These are phyloP conservation scores for Theonella swinhoei DNA, from an alignment of 37 sponge, comb jelly and placozoan genomes.

Conservation along the genomic window DNA sequence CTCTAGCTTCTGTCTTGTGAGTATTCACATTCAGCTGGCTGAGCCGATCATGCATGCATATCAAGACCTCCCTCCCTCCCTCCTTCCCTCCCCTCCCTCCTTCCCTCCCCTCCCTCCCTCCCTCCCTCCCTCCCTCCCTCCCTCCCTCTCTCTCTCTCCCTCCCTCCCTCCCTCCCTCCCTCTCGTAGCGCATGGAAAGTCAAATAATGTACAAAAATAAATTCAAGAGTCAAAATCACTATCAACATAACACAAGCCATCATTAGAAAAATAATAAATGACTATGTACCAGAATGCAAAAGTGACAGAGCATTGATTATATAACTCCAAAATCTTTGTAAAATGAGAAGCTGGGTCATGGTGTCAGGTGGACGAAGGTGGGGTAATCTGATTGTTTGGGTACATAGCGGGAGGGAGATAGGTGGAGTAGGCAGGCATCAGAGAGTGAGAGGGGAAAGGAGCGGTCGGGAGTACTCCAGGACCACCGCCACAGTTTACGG, in stretches of 20 bases:
- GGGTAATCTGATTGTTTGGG: not conserved
- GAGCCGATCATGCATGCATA: too few relatives aligned
- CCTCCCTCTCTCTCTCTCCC: constrained; percentile 4
- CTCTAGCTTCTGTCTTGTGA: too few relatives aligned
- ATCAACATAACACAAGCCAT: too few relatives aligned
- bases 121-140: constrained; percentile 5
- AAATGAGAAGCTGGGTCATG: too few relatives aligned
- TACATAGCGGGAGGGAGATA: not conserved
- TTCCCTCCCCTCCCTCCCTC: not conserved
- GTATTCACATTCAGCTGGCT: too few relatives aligned
- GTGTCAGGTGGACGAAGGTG: constrained; percentile 1
- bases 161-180: not conserved
- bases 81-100: not conserved
- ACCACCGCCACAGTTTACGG: not conserved
- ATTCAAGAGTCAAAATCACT: too few relatives aligned
- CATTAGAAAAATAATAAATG: too few relatives aligned
- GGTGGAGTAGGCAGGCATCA: not conserved
- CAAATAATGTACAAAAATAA: too few relatives aligned
- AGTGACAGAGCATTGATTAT: too few relatives aligned
- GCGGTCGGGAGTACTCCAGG: not conserved
- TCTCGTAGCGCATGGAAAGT: not conserved
- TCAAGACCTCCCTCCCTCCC: too few relatives aligned
- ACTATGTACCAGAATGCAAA: too few relatives aligned
- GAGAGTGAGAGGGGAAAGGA: not conserved
- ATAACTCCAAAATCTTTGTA: too few relatives aligned